Evolutionary conservation across 2,797 vertebrate species (phyloP), one percentile per base, ranked within the genome.

Genomic region (Chaetodon trifasciatus): DNA sequence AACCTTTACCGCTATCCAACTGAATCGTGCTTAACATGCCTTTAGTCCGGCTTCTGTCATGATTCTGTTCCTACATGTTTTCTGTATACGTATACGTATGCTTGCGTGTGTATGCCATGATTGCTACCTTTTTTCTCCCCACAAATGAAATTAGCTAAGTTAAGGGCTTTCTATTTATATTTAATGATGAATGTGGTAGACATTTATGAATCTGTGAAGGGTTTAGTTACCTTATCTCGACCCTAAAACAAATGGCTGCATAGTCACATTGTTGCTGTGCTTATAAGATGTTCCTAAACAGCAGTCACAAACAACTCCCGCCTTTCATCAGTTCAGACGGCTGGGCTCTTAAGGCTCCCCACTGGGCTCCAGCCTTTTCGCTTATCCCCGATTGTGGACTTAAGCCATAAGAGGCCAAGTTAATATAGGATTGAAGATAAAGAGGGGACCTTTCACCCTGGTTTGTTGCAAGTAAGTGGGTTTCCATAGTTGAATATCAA

Each of bases 401-500:
- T 88, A 92, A 90, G 71, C 79, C 81, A 70, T 83, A 76, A 87
- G 87, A 92, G 71, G 76, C 74, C 74, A 86, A 78, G 74, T 88
- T 93, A 91, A 93, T 92, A 83, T 87, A 81, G 82, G 84, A 85
- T 53, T 89, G 80, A 72, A 88, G 89, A 88, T 90, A 80, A 85
- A 76, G 61, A 19, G 8, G 16, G 49, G 68, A 63, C 67, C 79
- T 91, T 87, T 88, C 50, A 86, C 76, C 56, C 55, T 13, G 17
- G 65, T 74, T 35, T 74, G 55, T 70, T 81, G 76, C 68, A 69
- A 85, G 17, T 62, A 52, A 83, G 61, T 62, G 46, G 8, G 58
- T 74, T 82, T 74, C 58, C 16, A 46, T 73, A 68, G 76, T 69
- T 58, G 70, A 87, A 87, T 81, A 32, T 50, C 8, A 71, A 82